Conservation (phyloP, 2,797 vertebrate species). For the Adelosebastes latens region DNA sequence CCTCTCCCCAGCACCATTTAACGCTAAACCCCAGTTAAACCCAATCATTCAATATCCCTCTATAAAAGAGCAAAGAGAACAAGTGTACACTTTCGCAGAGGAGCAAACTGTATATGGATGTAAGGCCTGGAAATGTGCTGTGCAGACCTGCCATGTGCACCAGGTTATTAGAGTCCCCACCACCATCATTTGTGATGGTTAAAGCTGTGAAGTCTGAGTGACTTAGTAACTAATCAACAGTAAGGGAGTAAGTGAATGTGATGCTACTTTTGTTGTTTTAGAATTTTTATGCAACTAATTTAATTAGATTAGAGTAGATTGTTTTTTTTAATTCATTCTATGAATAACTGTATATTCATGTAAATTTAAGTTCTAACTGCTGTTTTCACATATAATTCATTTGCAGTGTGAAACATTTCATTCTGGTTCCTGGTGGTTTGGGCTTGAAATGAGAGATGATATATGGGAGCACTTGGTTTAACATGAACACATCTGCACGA, state of each 20-base stretch:
- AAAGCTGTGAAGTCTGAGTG: constrained; percentile 27
- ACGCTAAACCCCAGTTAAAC: neutral
- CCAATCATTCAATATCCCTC: neutral
- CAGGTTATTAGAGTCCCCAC: neutral
- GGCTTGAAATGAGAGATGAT: neutral
- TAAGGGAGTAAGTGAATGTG: constrained; percentile 31
- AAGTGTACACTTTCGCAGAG: neutral
- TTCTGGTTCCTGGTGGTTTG: neutral
- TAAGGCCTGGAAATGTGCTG: constrained; percentile 1
- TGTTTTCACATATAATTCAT: neutral
- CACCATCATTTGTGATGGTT: neutral
- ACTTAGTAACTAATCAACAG: constrained; percentile 15
- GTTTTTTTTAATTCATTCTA: neutral
- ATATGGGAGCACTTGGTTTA: neutral
- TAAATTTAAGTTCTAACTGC: constrained; percentile 9
- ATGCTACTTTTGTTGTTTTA: constrained; percentile 15
- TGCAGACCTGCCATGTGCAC: neutral
- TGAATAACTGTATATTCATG: constrained; percentile 39
- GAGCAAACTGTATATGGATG: neutral
- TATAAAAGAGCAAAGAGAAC: neutral
- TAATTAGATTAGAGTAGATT: constrained; percentile 7
- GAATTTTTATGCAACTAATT: constrained; percentile 45
- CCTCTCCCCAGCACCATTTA: neutral
- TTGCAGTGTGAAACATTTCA: neutral
- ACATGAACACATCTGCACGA: neutral